Conservation (phyloP, 2,797 vertebrate species). For the Poeciliopsis turneri region DNA sequence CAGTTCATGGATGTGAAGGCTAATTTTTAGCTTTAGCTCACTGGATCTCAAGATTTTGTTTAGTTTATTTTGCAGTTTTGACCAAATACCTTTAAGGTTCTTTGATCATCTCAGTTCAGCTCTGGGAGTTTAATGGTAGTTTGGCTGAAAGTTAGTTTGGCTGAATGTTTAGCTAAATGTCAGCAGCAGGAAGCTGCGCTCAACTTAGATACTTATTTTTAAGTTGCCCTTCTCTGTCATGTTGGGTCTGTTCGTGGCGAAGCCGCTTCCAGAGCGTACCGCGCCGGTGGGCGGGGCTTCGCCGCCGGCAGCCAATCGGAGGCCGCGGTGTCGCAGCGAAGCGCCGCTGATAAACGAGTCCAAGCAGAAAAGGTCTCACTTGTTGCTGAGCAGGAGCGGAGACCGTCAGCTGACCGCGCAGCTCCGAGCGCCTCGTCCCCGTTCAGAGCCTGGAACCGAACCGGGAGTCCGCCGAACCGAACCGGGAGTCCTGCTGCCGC, state of each 20-base stretch:
- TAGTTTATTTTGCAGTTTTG: not conserved
- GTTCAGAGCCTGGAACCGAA: not conserved
- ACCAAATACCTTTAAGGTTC: not conserved
- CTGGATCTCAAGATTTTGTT: not conserved
- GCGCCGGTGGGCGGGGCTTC: slow-evolving; percentile 39
- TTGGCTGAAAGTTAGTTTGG: too few relatives aligned
- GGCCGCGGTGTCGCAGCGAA: not conserved
- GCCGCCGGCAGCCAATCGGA: slow-evolving; percentile 43
- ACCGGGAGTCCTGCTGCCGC: not conserved
- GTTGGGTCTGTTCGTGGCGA: not conserved
- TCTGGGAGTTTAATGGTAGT: not conserved
- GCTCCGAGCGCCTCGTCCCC: not conserved
- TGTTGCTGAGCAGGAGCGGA: slow-evolving; percentile 64
- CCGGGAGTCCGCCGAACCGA: not conserved
- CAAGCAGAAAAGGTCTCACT: slow-evolving; percentile 39
- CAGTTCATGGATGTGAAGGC: too few relatives aligned
- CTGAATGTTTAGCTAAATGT: not conserved
- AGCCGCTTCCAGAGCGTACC: slow-evolving; percentile 38
- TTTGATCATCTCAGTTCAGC: not conserved
- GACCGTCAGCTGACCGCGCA: slow-evolving; percentile 8
- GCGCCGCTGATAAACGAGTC: slow-evolving; percentile 65
- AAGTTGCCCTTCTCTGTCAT: not conserved
- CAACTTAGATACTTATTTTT: not conserved
- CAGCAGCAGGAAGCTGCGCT: not conserved
- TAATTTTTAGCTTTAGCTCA: not conserved